Base-by-base conservation (phyloP, 2,113 vertebrate genomes). In the Hystrix cristata region DNA sequence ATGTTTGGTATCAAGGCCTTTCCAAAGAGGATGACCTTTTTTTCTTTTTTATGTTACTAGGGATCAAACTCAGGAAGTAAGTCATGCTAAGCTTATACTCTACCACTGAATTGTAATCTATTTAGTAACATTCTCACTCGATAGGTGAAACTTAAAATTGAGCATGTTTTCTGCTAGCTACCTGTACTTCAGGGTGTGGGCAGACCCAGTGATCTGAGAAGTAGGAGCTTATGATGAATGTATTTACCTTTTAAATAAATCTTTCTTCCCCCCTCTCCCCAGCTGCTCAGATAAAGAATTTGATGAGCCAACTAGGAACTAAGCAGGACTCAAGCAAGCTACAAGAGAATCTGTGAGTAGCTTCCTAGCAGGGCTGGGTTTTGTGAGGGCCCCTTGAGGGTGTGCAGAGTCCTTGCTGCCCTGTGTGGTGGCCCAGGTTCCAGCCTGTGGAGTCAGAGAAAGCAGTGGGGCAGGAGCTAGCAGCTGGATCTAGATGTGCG, bases 261-360 rank as follows among this genome's bases (percentile, higher is more conserved):
- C 51, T 98, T 95, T 94, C 96, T 89, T 5, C 29, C 1, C 83
- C 91, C 65, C 29, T 96, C 51, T 96, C 25, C 83, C 90, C 97
- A 99, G 99, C 99, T 98, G 99, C 99, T 96, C 99, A 99, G 90
- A 99, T 99, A 97, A 99, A 99, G 98, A 99, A 98, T 98, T 99
- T 99, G 98, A 99, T 99, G 98, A 99, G 98, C 98, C 99, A 99
- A 95, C 97, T 99, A 96, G 99, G 99, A 98, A 99, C 99, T 82
- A 99, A 99, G 95, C 99, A 99, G 96, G 99, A 99, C 98, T 99
- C 99, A 96, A 99, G 99, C 97, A 99, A 99, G 34, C 99, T 99
- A 74, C 99, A 99, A 98, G 99, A 99, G 95, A 99, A 99, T 95
- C 97, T 99, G 99, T 99, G 98, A 98, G 99, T 99, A 97, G 87